Conservation (phyloP, 2,888 invertebrate genomes). For the Rhimphoctona megacephalus region DNA sequence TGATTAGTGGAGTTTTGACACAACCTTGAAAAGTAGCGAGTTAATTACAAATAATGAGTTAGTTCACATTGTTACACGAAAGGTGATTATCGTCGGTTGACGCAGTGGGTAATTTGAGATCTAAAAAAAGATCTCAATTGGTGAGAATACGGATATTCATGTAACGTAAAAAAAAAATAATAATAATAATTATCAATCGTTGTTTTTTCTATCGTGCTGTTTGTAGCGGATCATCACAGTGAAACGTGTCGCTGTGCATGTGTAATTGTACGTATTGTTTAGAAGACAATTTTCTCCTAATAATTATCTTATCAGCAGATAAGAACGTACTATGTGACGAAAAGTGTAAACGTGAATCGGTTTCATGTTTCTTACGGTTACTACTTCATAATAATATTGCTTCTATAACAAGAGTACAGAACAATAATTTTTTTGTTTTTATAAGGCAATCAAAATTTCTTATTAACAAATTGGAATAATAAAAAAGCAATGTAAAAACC, state of each 20-base stretch:
- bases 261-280: neutral
- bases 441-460: neutral
- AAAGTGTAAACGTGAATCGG: neutral
- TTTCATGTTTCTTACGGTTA: neutral
- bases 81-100: constrained; percentile 41
- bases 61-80: constrained; percentile 19
- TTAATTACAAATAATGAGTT: neutral
- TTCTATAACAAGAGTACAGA: too few relatives aligned
- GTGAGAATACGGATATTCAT: constrained; percentile 22
- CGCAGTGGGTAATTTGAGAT: constrained; percentile 53
- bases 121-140: constrained; percentile 18
- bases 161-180: constrained; percentile 4
- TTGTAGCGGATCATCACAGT: constrained; percentile 5
- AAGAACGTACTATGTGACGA: neutral
- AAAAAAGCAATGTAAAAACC: neutral
- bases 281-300: neutral
- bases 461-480: neutral
- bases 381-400: neutral
- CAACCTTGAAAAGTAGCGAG: constrained; percentile 30
- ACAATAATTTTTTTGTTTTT: neutral
- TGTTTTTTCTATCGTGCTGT: neutral
- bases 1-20: neutral
- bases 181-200: neutral
- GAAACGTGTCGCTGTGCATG: neutral
- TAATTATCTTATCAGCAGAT: constrained; percentile 26